phyloP scores from a whole-genome alignment of 1,140 invertebrate genomes.

The Antheraea mylitta region DNA sequence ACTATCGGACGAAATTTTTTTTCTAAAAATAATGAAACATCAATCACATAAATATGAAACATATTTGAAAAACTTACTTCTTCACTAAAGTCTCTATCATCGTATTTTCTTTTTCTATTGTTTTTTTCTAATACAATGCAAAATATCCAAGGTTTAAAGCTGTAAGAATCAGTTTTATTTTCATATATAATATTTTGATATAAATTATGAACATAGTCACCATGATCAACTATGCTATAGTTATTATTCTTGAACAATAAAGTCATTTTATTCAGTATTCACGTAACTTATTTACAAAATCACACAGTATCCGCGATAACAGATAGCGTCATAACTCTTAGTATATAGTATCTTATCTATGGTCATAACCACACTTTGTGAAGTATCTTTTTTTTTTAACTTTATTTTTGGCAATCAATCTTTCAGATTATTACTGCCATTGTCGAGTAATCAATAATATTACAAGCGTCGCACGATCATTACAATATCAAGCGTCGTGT shows the following conservation, averaged over 20 bases:
- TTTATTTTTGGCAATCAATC: too few relatives aligned
- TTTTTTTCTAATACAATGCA: conserved; percentile 28
- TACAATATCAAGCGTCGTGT: too few relatives aligned
- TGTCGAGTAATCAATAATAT: too few relatives aligned
- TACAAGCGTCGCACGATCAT: too few relatives aligned
- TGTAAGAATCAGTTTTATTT: conserved; percentile 17
- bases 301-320: too few relatives aligned
- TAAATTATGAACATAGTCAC: conserved; percentile 35
- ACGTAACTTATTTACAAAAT: background rate
- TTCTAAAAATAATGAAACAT: background rate
- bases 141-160: conserved; percentile 38
- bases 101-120: conserved; percentile 32
- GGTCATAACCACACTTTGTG: too few relatives aligned
- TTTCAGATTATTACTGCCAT: too few relatives aligned
- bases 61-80: conserved; percentile 31
- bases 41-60: background rate
- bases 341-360: too few relatives aligned
- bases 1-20: too few relatives aligned
- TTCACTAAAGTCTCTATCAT: conserved; percentile 25
- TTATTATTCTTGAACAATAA: conserved; percentile 30
- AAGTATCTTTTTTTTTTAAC: too few relatives aligned
- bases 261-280: conserved; percentile 29
- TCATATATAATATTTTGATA: conserved; percentile 31
- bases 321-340: too few relatives aligned
- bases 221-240: conserved; percentile 44